These are phyloP conservation scores for Agrochola litura DNA, from an alignment of 2,888 invertebrate species.

Conservation along the genomic window DNA sequence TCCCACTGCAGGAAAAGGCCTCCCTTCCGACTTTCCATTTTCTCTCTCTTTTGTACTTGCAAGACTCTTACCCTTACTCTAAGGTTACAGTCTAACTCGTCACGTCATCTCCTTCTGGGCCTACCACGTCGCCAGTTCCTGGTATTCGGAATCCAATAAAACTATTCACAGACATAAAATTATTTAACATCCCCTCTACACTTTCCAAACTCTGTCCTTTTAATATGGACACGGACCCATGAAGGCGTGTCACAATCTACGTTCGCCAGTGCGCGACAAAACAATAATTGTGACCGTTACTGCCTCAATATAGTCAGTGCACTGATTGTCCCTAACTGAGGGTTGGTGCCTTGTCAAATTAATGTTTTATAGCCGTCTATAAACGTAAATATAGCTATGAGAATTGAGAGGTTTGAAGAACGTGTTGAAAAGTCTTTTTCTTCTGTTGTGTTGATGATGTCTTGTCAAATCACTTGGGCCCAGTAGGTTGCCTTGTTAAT, in stretches of 20 bases:
- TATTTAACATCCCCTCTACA: conserved; percentile 31
- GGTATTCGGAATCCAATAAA: not conserved
- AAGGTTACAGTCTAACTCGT: not conserved
- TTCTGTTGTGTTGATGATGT: not conserved
- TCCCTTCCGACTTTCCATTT: not conserved
- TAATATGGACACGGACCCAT: conserved; percentile 51
- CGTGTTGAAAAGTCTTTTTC: not conserved
- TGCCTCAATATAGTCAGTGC: conserved; percentile 45
- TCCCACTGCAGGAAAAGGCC: not conserved
- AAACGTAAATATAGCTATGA: conserved; percentile 19
- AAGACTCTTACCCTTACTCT: no score
- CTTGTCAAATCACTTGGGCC: not conserved
- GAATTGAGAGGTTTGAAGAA: not conserved
- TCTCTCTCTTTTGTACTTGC: no score
- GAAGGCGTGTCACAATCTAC: conserved; percentile 66
- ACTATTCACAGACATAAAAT: not conserved
- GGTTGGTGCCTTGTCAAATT: conserved; percentile 55
- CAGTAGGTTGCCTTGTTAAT: not conserved
- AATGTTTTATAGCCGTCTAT: conserved; percentile 57
- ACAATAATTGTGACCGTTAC: conserved; percentile 66
- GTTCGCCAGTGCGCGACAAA: conserved; percentile 59
- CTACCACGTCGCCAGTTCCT: not conserved
- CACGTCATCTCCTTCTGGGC: no score
- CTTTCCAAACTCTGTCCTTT: conserved; percentile 41
- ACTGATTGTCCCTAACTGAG: conserved; percentile 57